Conservation (phyloP, 2,888 invertebrate genomes). For the Dryobotodes eremita region DNA sequence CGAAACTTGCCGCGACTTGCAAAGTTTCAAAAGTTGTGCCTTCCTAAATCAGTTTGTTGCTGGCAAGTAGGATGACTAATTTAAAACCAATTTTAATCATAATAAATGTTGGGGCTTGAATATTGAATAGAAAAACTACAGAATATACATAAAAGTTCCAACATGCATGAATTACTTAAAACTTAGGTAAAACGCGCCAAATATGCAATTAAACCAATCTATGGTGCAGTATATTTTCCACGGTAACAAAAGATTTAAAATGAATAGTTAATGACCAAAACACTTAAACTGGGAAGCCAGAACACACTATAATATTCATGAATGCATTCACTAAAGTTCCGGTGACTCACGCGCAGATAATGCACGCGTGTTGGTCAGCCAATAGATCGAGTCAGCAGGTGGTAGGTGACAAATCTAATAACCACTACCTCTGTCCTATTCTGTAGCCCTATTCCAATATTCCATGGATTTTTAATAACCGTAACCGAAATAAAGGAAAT, state of each 20-base stretch:
- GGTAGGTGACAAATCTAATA: constrained; percentile 65
- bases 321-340: constrained; percentile 74
- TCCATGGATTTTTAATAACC: not conserved
- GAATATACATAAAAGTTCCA: not conserved
- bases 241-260: constrained; percentile 48
- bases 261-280: constrained; percentile 47
- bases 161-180: not conserved
- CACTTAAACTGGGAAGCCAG: constrained; percentile 57
- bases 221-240: not conserved
- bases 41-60: constrained; percentile 12
- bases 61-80: not conserved
- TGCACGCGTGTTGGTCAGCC: constrained; percentile 69
- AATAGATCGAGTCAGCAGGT: constrained; percentile 66
- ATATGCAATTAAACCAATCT: constrained; percentile 28
- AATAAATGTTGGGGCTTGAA: not conserved
- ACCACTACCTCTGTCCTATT: constrained; percentile 35
- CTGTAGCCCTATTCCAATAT: constrained; percentile 28
- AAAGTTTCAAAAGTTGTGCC: constrained; percentile 43
- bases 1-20: constrained; percentile 19
- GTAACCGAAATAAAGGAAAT: not conserved
- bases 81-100: not conserved
- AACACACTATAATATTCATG: constrained; percentile 64
- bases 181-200: constrained; percentile 13
- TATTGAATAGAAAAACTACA: not conserved
- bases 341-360: constrained; percentile 78